phyloP scores from a whole-genome alignment of 64 coral and sea anemone genomes.

The Orbicella faveolata region DNA sequence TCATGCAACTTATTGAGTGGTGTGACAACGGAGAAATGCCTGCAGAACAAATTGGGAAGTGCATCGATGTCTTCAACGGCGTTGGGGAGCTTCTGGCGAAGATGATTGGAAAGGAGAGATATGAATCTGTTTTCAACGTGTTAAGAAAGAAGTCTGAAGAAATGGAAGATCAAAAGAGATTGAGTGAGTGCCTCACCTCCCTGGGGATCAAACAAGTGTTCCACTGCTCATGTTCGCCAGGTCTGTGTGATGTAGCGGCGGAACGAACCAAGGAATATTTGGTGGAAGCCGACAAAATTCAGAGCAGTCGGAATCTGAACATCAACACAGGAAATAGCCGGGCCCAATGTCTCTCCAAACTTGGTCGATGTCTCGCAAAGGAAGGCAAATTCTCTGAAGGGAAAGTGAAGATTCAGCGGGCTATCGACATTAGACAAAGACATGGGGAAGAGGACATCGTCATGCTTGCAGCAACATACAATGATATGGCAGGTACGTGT shows the following conservation, averaged over 20 bases:
- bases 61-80: constrained; percentile 54
- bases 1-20: constrained; percentile 33
- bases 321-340: neutral
- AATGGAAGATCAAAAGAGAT: constrained; percentile 14
- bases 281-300: constrained; percentile 13
- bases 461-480: constrained; percentile 45
- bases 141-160: constrained; percentile 15
- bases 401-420: neutral
- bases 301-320: neutral
- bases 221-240: neutral
- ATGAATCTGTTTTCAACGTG: neutral
- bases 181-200: constrained; percentile 38
- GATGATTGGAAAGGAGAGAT: constrained; percentile 34
- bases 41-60: neutral
- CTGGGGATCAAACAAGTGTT: constrained; percentile 50
- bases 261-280: constrained; percentile 28
- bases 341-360: constrained; percentile 51
- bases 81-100: constrained; percentile 53
- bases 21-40: neutral
- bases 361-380: constrained; percentile 25
- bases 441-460: constrained; percentile 2
- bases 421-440: neutral
- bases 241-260: neutral
- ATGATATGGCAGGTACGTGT: constrained; percentile 48
- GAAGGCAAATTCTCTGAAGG: neutral